Evolutionary conservation across 1,140 invertebrate genomes (phyloP).

Genomic region (Procambarus virginalis): DNA sequence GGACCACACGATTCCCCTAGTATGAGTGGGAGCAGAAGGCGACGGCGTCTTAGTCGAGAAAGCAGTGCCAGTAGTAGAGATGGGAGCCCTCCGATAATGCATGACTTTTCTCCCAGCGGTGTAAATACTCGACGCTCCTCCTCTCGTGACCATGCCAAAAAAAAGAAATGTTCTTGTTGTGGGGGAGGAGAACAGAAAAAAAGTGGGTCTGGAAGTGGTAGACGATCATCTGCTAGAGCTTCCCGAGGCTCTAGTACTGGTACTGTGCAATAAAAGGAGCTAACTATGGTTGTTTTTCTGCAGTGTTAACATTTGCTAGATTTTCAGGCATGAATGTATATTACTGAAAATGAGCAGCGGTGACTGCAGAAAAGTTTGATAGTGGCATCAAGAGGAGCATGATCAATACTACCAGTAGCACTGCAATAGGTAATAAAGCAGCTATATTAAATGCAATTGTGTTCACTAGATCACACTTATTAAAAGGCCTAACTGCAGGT

Average conservation of each 20-base stretch:
- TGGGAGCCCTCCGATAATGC: conserved; percentile 46
- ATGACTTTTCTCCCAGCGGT: conserved; percentile 57
- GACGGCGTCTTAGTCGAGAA: conserved; percentile 51
- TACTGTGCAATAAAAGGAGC: conserved; percentile 27
- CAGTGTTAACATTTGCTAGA: conserved; percentile 15
- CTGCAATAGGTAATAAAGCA: conserved; percentile 44
- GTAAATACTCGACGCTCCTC: conserved; percentile 76
- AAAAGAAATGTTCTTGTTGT: conserved; percentile 77
- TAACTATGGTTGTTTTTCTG: conserved; percentile 29
- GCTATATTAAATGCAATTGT: conserved; percentile 15
- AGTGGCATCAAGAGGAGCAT: conserved; percentile 25
- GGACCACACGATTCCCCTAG: conserved; percentile 43
- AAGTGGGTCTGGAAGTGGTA: conserved; percentile 46
- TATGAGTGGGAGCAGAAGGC: conserved; percentile 39
- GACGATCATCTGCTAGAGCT: conserved; percentile 29
- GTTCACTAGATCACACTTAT: conserved; percentile 28
- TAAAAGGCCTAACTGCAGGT: conserved; percentile 17
- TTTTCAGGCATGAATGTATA: conserved; percentile 14
- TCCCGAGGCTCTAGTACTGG: conserved; percentile 48
- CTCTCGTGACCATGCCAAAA: conserved; percentile 76
- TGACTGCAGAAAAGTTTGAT: conserved; percentile 6
- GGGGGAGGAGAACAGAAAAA: conserved; percentile 70
- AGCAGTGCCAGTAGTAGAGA: conserved; percentile 62
- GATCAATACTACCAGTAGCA: conserved; percentile 54
- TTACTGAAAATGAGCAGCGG: conserved; percentile 1